Conservation (phyloP, 2,888 invertebrate species). For the Caenorhabditis japonica region DNA sequence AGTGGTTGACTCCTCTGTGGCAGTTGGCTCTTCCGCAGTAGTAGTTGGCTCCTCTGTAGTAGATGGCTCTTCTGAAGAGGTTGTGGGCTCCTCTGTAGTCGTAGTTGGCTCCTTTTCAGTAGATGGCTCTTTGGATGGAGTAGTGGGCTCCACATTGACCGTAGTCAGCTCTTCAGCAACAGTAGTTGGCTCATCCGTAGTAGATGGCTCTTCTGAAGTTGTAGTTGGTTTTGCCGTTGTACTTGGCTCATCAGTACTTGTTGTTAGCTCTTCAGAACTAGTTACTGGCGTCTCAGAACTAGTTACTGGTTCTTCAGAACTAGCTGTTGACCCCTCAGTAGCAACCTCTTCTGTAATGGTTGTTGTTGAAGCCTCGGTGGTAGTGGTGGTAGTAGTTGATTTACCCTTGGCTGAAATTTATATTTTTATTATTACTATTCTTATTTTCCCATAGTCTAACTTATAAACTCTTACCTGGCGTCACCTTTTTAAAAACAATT, state of each 20-base stretch:
- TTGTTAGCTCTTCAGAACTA: background rate
- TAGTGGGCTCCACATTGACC: background rate
- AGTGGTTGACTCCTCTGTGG: background rate
- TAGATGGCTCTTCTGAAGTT: background rate
- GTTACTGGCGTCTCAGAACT: constrained; percentile 4
- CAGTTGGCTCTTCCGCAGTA: background rate
- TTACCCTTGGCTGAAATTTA: background rate
- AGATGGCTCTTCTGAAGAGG: background rate
- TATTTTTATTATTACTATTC: no score
- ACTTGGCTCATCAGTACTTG: background rate
- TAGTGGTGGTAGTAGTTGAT: background rate
- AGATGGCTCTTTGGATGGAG: constrained; percentile 6
- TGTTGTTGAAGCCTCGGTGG: background rate
- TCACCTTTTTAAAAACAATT: constrained; percentile 7
- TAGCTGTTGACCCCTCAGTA: background rate
- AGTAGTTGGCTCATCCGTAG: background rate
- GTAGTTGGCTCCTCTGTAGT: constrained; percentile 5
- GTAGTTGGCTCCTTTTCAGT: background rate
- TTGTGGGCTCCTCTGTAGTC: background rate
- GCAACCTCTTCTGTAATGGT: constrained; percentile 9
- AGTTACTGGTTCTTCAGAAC: background rate
- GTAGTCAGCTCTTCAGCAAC: background rate
- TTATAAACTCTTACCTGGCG: constrained; percentile 4
- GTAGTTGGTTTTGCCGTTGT: background rate
- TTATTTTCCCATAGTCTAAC: background rate